Evolutionary conservation across 2,797 vertebrate species (phyloP).

Genomic region (Gobio occitaniae): DNA sequence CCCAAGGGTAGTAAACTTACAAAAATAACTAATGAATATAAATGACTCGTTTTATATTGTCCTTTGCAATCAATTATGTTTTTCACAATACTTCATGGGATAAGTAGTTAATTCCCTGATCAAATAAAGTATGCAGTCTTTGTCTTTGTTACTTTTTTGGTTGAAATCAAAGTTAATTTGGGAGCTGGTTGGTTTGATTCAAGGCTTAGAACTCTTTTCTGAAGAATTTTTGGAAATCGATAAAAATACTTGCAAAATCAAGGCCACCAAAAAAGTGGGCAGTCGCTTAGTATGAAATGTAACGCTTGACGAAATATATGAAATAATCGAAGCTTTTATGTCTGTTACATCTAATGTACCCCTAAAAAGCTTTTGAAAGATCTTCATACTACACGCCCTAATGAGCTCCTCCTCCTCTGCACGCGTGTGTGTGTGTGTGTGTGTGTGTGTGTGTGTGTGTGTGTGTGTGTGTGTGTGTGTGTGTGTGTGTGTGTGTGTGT

Average conservation of each 20-base stretch:
- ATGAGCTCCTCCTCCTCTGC: constrained; percentile 54
- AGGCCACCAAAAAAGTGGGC: constrained; percentile 20
- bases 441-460: too few species aligned
- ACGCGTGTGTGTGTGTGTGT: neutral
- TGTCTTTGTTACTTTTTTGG: neutral
- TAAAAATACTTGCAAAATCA: constrained; percentile 16
- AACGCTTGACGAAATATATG: constrained; percentile 50
- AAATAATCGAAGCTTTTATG: constrained; percentile 62
- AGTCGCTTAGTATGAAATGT: constrained; percentile 40
- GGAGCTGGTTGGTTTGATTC: neutral
- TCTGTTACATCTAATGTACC: constrained; percentile 57
- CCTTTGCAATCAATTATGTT: neutral
- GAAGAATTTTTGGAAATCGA: constrained; percentile 6
- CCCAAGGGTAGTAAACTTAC: neutral
- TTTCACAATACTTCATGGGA: neutral
- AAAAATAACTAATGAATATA: neutral
- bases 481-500: too few species aligned
- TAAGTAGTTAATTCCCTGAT: neutral
- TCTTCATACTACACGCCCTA: constrained; percentile 59
- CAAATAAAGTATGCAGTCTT: neutral
- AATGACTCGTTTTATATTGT: neutral
- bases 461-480: too few species aligned
- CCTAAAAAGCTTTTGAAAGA: constrained; percentile 65
- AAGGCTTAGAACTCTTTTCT: constrained; percentile 1
- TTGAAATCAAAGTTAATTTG: neutral